Evolutionary conservation across 2,113 vertebrate genomes (phyloP).

Genomic region (Thunnus thynnus): DNA sequence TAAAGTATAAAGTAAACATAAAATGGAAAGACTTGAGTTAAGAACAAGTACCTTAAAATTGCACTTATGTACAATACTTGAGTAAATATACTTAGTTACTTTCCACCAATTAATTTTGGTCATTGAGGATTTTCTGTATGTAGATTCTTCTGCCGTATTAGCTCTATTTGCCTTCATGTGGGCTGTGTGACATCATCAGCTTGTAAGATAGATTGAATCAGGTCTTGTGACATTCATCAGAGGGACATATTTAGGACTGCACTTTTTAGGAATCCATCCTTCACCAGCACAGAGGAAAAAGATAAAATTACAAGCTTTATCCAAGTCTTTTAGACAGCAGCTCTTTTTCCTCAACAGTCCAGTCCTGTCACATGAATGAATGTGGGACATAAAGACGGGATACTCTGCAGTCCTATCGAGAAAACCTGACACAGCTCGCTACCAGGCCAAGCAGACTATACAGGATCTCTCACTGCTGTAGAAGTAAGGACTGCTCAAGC

Average conservation of each 20-base stretch:
- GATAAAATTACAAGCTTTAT: neutral
- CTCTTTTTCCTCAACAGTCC: conserved; percentile 21
- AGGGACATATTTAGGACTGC: conserved; percentile 7
- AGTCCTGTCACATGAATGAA: conserved; percentile 32
- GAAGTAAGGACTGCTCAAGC: conserved; percentile 61
- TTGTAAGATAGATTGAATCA: neutral
- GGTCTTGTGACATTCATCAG: conserved; percentile 19
- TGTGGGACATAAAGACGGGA: conserved; percentile 33
- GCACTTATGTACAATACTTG: neutral
- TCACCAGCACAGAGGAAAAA: neutral
- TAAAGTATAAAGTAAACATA: neutral
- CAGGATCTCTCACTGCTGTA: conserved; percentile 50
- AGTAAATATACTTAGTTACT: neutral
- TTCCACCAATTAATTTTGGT: too few relatives aligned
- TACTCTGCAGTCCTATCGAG: conserved; percentile 42
- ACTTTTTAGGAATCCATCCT: conserved; percentile 17
- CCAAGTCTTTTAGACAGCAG: neutral
- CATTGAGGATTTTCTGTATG: too few relatives aligned
- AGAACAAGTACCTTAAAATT: too few relatives aligned
- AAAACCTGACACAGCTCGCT: conserved; percentile 65
- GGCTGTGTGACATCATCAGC: neutral
- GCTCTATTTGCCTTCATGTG: neutral
- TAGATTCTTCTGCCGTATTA: too few relatives aligned
- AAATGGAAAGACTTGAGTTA: too few relatives aligned
- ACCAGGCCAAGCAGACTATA: conserved; percentile 46